These are phyloP conservation scores for Meles meles DNA, from an alignment of 2,113 vertebrate genomes.

Conservation along the genomic window DNA sequence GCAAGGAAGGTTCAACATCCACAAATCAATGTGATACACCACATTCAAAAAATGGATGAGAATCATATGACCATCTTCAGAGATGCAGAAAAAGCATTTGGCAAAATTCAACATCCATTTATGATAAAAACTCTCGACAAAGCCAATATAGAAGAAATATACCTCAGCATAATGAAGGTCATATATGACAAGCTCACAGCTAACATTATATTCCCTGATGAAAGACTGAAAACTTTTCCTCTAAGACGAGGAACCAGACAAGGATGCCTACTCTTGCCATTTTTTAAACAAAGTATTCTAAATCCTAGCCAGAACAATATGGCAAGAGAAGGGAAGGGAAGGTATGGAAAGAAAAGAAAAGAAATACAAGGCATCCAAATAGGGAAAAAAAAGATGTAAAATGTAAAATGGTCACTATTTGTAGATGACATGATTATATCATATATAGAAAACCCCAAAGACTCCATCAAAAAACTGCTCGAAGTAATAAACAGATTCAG, in stretches of 20 bases:
- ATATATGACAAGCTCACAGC: background rate
- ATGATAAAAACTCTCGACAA: background rate
- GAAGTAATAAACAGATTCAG: background rate
- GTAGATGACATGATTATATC: background rate
- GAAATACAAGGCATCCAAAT: background rate
- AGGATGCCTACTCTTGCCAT: background rate
- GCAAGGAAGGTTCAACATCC: background rate
- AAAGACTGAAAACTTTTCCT: background rate
- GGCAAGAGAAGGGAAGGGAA: background rate
- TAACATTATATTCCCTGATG: background rate
- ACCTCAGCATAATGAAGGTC: background rate
- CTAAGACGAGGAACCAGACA: background rate
- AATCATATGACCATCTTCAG: background rate
- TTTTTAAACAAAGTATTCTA: background rate
- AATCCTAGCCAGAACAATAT: background rate
- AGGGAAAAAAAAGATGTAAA: background rate
- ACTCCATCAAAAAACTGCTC: background rate
- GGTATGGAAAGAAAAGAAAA: background rate
- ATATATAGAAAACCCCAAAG: background rate
- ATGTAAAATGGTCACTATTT: background rate
- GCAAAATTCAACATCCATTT: background rate
- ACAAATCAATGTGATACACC: background rate
- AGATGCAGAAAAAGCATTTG: background rate
- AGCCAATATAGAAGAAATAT: background rate
- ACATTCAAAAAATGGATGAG: background rate